Conservation (phyloP, 2,113 vertebrate genomes). For the Lepisosteus oculatus region DNA sequence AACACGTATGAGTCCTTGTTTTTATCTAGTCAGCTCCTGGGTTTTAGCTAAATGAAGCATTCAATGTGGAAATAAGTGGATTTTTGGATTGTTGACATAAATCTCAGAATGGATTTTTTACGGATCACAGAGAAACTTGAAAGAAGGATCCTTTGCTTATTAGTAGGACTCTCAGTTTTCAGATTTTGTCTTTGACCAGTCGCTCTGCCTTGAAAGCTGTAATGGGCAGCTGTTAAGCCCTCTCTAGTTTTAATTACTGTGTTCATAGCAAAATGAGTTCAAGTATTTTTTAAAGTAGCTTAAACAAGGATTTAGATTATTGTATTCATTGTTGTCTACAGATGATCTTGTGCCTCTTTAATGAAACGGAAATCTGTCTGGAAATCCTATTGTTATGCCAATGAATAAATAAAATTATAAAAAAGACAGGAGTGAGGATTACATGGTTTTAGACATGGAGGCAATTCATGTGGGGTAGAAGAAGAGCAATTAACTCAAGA, state of each 20-base stretch:
- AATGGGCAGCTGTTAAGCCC: constrained; percentile 35
- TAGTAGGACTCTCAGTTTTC: constrained; percentile 15
- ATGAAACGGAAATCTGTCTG: neutral
- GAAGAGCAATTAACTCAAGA: too few species aligned
- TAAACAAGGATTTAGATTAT: constrained; percentile 33
- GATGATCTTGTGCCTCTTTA: constrained; percentile 10
- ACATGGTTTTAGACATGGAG: too few species aligned
- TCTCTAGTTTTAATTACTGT: constrained; percentile 21
- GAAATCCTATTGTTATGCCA: neutral
- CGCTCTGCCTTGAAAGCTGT: constrained; percentile 2
- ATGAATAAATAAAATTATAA: neutral
- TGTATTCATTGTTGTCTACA: constrained; percentile 19
- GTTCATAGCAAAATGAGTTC: constrained; percentile 34
- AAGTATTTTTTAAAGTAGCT: constrained; percentile 34
- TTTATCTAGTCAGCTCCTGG: constrained; percentile 17
- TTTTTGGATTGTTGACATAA: constrained; percentile 3
- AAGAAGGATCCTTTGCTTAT: neutral
- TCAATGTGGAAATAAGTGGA: constrained; percentile 28
- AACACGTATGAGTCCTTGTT: constrained; percentile 14
- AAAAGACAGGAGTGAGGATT: neutral
- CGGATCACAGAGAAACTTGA: constrained; percentile 8
- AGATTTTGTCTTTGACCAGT: constrained; percentile 11
- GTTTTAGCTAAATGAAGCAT: constrained; percentile 23
- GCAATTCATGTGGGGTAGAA: too few species aligned
- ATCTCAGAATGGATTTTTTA: constrained; percentile 1